A percentile compares a stretch with the other conserved stretches of the same genome.
phyloP scores from a whole-genome alignment of 2,113 vertebrate genomes.

The Cottus gobio region DNA sequence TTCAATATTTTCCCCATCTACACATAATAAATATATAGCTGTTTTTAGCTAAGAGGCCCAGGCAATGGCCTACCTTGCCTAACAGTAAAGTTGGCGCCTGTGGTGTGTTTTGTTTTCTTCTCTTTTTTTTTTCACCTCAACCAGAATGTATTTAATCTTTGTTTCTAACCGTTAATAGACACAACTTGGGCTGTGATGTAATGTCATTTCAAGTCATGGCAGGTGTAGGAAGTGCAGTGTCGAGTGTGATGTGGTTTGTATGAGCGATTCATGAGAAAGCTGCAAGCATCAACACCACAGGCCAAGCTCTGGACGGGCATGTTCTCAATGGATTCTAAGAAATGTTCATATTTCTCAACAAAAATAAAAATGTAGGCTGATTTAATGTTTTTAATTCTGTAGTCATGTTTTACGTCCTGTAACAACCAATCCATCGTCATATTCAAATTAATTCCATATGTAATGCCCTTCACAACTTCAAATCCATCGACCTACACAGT shows the following conservation, averaged over 20 bases:
- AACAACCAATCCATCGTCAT: background rate
- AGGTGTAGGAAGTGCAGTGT: background rate
- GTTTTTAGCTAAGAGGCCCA: too few species aligned
- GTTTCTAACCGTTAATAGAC: background rate
- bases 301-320: background rate
- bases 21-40: too few species aligned
- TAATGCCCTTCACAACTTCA: background rate
- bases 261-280: too few species aligned
- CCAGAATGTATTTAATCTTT: background rate
- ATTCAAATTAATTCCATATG: background rate
- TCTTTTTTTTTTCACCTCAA: background rate
- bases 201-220: background rate
- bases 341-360: conserved; percentile 23
- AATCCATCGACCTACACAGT: background rate
- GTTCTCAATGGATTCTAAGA: background rate
- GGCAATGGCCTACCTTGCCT: too few species aligned
- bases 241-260: background rate
- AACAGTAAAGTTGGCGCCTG: too few species aligned
- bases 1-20: too few species aligned
- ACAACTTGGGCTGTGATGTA: background rate
- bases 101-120: too few species aligned
- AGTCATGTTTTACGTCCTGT: background rate
- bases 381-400: background rate
- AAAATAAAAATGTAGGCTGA: conserved; percentile 35
- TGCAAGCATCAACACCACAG: background rate